These are phyloP conservation scores for Heliopora coerulea DNA, from an alignment of 92 coral and sea anemone genomes.

Conservation along the genomic window DNA sequence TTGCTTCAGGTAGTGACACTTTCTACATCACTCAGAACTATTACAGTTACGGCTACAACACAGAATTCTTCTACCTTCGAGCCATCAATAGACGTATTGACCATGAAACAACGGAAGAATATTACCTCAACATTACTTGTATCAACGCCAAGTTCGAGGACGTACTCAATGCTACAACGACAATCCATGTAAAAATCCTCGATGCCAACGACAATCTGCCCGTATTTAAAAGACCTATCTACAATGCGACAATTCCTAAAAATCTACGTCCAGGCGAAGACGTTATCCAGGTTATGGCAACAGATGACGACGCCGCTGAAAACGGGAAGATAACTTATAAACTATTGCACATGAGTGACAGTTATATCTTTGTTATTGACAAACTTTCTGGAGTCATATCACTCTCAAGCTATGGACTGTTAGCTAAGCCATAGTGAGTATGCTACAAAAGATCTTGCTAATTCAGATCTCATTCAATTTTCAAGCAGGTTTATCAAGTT, in stretches of 20 bases:
- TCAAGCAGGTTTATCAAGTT: too few relatives aligned
- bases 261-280: constrained; percentile 7
- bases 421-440: constrained; percentile 16
- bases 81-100: background rate
- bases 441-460: too few relatives aligned
- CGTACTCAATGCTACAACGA: background rate
- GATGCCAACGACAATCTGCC: constrained; percentile 29
- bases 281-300: constrained; percentile 12
- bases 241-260: constrained; percentile 2
- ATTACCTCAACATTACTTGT: constrained; percentile 3
- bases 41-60: background rate
- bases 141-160: background rate
- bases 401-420: background rate
- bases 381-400: constrained; percentile 2
- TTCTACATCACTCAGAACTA: background rate
- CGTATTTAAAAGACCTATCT: constrained; percentile 11
- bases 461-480: too few relatives aligned
- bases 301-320: constrained; percentile 5
- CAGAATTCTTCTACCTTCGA: background rate
- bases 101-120: constrained; percentile 2
- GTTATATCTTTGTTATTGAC: constrained; percentile 17
- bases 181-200: constrained; percentile 14
- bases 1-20: constrained; percentile 3
- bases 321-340: constrained; percentile 18
- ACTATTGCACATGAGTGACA: background rate